A percentile compares a stretch with the other conserved stretches of the same genome.
Evolutionary conservation across 2,113 vertebrate genomes (phyloP).

Genomic region (Cheilinus undulatus): DNA sequence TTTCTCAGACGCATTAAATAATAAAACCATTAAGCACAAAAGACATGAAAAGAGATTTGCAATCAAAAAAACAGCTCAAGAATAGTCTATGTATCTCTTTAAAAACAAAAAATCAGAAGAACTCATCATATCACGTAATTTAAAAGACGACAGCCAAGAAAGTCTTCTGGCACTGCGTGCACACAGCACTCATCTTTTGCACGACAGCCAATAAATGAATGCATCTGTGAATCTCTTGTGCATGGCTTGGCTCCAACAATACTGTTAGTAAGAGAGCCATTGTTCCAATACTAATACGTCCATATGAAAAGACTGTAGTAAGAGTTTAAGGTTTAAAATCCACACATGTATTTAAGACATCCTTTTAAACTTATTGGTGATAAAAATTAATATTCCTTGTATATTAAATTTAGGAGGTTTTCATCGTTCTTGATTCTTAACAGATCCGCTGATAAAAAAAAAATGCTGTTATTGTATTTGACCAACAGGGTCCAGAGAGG

Average conservation of each 20-base stretch:
- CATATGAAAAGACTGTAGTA: no score
- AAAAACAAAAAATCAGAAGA: neutral
- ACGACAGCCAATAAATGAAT: neutral
- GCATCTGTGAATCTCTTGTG: neutral
- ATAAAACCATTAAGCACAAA: neutral
- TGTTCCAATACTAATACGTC: no score
- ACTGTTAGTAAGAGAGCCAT: no score
- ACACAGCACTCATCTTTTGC: neutral
- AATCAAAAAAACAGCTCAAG: neutral
- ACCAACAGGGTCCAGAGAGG: no score
- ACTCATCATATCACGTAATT: neutral
- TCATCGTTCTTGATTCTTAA: no score
- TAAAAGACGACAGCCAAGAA: neutral
- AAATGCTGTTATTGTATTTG: no score
- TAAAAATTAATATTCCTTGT: no score
- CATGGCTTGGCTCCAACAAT: neutral
- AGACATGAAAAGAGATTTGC: conserved; percentile 9
- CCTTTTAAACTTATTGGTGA: no score
- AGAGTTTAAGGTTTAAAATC: no score
- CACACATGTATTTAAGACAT: no score
- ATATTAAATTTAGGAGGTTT: no score
- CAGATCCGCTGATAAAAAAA: no score
- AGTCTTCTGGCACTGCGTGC: neutral
- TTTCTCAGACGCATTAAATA: conserved; percentile 2
- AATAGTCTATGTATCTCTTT: neutral